phyloP scores from a whole-genome alignment of 2,797 vertebrate genomes.

The Jordanella pulchra region DNA sequence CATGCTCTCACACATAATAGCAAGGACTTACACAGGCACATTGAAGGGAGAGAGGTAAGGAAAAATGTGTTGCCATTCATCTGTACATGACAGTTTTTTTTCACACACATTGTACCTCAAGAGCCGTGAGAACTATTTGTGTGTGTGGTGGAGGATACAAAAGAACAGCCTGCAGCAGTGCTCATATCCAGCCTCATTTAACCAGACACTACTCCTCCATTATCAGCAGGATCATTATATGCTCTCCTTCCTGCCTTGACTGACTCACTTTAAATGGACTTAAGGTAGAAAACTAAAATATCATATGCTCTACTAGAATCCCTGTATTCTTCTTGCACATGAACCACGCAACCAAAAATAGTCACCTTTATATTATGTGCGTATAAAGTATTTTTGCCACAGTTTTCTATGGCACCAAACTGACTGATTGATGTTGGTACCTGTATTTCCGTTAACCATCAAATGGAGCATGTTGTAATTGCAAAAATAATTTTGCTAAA shows the following conservation, averaged over 20 bases:
- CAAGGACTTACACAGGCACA: neutral
- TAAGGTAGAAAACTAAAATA: constrained; percentile 51
- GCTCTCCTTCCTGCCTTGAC: constrained; percentile 46
- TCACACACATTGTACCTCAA: constrained; percentile 31
- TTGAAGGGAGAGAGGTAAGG: constrained; percentile 10
- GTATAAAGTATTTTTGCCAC: neutral
- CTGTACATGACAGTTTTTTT: constrained; percentile 47
- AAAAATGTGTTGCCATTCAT: constrained; percentile 25
- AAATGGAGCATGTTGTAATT: too few relatives aligned
- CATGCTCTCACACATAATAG: constrained; percentile 25
- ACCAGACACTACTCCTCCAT: constrained; percentile 63
- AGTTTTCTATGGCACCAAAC: constrained; percentile 12
- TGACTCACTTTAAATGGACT: constrained; percentile 38
- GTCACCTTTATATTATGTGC: constrained; percentile 1
- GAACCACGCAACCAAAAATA: constrained; percentile 31
- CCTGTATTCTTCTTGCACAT: constrained; percentile 12
- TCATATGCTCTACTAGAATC: constrained; percentile 7
- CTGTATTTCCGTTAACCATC: too few relatives aligned
- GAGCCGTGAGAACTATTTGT: constrained; percentile 17
- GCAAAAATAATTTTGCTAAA: too few relatives aligned
- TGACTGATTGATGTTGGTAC: constrained; percentile 42
- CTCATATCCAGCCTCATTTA: constrained; percentile 68
- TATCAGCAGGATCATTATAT: constrained; percentile 70
- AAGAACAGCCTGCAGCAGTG: constrained; percentile 66
- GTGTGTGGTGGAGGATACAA: constrained; percentile 40